A percentile compares a stretch with the other conserved stretches of the same genome.
Evolutionary conservation across 2,113 vertebrate genomes (phyloP).

Genomic region (Natator depressus): DNA sequence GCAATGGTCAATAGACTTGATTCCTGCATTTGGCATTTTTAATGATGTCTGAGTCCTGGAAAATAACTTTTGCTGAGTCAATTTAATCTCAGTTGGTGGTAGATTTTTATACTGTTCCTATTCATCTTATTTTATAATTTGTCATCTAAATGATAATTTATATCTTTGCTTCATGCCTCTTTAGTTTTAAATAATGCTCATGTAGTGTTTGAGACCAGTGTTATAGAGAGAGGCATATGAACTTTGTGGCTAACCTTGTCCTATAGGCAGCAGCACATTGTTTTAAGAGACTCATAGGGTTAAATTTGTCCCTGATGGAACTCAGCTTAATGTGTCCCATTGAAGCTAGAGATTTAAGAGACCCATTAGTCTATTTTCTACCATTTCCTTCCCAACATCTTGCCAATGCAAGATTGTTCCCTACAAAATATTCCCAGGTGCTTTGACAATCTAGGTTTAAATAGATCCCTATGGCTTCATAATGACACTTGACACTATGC

Average conservation of each 20-base stretch:
- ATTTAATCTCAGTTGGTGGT: conserved; percentile 5
- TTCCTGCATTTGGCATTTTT: conserved; percentile 21
- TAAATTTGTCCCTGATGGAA: neutral
- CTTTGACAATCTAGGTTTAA: neutral
- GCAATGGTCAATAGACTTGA: neutral
- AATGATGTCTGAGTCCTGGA: conserved; percentile 4
- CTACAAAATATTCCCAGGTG: neutral
- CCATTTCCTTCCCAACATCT: neutral
- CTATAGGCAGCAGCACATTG: neutral
- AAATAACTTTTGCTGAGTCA: neutral
- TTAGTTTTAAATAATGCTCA: conserved; percentile 38
- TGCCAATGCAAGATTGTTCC: neutral
- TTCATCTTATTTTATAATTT: conserved; percentile 41
- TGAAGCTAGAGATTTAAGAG: neutral
- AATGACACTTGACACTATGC: neutral
- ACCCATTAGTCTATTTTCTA: neutral
- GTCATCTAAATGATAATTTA: conserved; percentile 45
- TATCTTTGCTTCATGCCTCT: conserved; percentile 9
- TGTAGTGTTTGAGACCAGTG: neutral
- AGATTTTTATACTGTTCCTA: conserved; percentile 2
- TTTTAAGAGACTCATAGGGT: neutral
- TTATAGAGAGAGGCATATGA: neutral
- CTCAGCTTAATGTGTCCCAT: neutral
- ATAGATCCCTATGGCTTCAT: neutral
- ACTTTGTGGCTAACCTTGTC: conserved; percentile 15